Evolutionary conservation across 2,113 vertebrate genomes (phyloP).

Genomic region (Corythornis cristatus): DNA sequence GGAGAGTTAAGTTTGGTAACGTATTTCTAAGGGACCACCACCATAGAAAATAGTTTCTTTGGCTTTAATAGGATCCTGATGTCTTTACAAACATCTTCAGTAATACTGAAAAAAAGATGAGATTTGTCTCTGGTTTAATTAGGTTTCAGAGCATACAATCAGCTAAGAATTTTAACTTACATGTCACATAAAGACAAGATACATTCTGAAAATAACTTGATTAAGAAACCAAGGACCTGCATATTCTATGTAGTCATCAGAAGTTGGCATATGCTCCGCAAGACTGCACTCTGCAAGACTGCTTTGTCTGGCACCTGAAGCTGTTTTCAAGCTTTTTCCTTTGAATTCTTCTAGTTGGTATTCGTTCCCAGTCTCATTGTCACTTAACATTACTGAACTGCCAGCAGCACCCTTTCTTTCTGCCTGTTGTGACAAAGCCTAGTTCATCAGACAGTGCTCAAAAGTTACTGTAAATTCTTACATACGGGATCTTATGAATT

Average conservation of each 20-base stretch:
- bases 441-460: conserved; percentile 16
- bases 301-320: conserved; percentile 68
- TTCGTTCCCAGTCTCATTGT: conserved; percentile 32
- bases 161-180: background rate
- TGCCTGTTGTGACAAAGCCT: conserved; percentile 14
- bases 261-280: conserved; percentile 43
- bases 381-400: conserved; percentile 34
- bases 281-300: background rate
- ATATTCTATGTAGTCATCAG: conserved; percentile 22
- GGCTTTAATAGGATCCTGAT: background rate
- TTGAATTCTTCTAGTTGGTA: conserved; percentile 43
- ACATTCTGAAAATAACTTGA: conserved; percentile 9
- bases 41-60: background rate
- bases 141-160: background rate
- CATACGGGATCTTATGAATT: background rate
- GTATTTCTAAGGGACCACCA: background rate
- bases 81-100: background rate
- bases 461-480: background rate
- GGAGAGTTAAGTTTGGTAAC: background rate
- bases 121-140: background rate
- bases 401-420: conserved; percentile 30
- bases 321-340: conserved; percentile 59
- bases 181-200: background rate
- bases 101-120: background rate
- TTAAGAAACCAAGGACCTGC: conserved; percentile 28